A percentile compares a stretch with the other conserved stretches of the same genome.
Evolutionary conservation across 1,140 invertebrate species (phyloP).

Genomic region (Arion vulgaris): DNA sequence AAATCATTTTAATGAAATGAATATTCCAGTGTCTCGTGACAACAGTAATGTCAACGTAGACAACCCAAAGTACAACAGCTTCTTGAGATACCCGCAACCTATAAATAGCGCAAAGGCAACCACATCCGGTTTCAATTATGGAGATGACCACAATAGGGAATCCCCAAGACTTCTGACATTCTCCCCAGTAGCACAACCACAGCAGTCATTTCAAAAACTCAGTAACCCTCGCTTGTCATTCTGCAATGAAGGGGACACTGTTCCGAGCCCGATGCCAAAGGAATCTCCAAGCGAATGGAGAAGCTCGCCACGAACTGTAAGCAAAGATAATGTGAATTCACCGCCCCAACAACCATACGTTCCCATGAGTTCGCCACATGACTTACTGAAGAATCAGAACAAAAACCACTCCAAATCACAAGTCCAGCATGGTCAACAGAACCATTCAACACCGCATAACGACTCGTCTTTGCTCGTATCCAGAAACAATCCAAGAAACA

Average conservation of each 20-base stretch:
- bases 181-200: neutral
- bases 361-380: constrained; percentile 3
- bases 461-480: neutral
- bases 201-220: neutral
- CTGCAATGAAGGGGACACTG: neutral
- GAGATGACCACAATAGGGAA: neutral
- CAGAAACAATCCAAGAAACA: neutral
- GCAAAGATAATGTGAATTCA: neutral
- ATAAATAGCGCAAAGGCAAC: constrained; percentile 15
- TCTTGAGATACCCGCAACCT: neutral
- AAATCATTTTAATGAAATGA: constrained; percentile 18
- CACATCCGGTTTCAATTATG: neutral
- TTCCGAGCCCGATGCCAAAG: constrained; percentile 16
- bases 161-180: constrained; percentile 28
- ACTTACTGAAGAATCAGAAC: neutral
- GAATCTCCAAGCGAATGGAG: neutral
- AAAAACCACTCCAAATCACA: neutral
- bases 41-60: constrained; percentile 12
- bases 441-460: neutral
- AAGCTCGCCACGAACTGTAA: neutral
- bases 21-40: constrained; percentile 16
- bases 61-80: constrained; percentile 1
- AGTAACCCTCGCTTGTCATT: neutral
- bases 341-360: neutral
- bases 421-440: neutral